Evolutionary conservation across 2,888 invertebrate species (phyloP).

Genomic region (Kryphioiulus occultus): DNA sequence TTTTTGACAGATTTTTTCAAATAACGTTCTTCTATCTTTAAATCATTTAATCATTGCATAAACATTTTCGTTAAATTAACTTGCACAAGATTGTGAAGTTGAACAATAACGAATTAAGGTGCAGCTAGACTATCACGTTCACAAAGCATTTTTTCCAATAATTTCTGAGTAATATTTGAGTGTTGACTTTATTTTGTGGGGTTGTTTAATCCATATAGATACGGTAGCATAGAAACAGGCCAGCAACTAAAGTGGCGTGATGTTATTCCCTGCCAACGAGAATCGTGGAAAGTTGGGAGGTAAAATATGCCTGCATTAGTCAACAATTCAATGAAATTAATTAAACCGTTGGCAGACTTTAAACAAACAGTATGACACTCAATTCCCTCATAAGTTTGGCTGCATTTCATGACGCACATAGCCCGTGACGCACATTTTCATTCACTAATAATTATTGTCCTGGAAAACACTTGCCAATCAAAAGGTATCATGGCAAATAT

Average conservation of each 20-base stretch:
- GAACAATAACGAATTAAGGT: background rate
- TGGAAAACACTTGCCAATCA: background rate
- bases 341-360: background rate
- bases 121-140: too few species aligned
- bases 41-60: too few species aligned
- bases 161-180: background rate
- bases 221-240: background rate
- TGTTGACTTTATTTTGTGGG: background rate
- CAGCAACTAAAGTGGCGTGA: background rate
- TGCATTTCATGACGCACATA: background rate
- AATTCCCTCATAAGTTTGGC: background rate
- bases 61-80: too few species aligned
- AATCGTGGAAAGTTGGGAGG: background rate
- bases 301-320: background rate
- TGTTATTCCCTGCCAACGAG: background rate
- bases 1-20: too few species aligned
- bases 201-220: background rate
- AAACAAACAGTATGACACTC: background rate
- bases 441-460: background rate
- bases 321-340: background rate
- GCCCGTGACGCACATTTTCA: background rate
- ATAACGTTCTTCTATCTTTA: too few species aligned
- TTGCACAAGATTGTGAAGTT: background rate
- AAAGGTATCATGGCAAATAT: background rate
- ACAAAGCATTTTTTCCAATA: background rate